phyloP scores from a whole-genome alignment of 2,113 vertebrate genomes.

The Myrmecobius fasciatus region DNA sequence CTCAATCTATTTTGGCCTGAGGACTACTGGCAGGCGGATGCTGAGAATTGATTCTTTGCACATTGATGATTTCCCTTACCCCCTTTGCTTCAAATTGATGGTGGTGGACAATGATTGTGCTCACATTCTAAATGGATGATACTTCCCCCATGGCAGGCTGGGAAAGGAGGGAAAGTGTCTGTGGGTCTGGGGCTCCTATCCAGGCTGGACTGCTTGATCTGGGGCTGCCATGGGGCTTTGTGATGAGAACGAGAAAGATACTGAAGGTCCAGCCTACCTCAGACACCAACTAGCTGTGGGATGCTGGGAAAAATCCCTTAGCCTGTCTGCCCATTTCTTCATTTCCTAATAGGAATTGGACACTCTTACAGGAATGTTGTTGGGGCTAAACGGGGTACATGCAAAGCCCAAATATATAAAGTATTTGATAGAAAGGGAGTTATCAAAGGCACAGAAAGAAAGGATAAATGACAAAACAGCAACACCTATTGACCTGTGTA shows the following conservation, averaged over 20 bases:
- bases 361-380: background rate
- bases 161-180: constrained; percentile 61
- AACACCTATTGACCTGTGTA: background rate
- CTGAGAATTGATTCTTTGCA: constrained; percentile 74
- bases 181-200: constrained; percentile 41
- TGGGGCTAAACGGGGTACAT: background rate
- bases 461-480: background rate
- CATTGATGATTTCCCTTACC: constrained; percentile 76
- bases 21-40: constrained; percentile 79
- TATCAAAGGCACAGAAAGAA: background rate
- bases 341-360: background rate
- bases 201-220: constrained; percentile 35
- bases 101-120: constrained; percentile 65
- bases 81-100: constrained; percentile 73
- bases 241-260: background rate
- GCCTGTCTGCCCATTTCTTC: background rate
- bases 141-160: constrained; percentile 51
- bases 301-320: background rate
- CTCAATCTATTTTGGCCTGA: constrained; percentile 81
- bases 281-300: background rate
- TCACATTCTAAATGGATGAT: constrained; percentile 71
- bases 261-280: constrained; percentile 5
- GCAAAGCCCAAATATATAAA: background rate
- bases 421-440: background rate
- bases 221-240: constrained; percentile 4